A percentile compares a stretch with the other conserved stretches of the same genome.
These are phyloP conservation scores for Rhinophrynus dorsalis DNA, from an alignment of 2,797 vertebrate genomes.

Conservation along the genomic window DNA sequence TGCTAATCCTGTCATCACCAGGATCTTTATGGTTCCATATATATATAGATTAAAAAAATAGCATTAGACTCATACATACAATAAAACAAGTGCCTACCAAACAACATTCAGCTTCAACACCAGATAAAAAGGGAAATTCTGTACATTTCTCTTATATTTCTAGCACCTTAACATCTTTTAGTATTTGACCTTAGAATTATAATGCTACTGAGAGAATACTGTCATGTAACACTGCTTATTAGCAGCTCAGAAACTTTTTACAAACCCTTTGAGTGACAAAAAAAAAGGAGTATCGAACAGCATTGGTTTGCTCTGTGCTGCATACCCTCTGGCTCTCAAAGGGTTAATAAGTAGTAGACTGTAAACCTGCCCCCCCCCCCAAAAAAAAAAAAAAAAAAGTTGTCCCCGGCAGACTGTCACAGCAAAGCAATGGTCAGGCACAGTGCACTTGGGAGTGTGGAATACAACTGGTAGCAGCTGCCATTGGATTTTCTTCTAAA, in stretches of 20 bases:
- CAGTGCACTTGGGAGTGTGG: slow-evolving; percentile 9
- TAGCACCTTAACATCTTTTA: slow-evolving; percentile 65
- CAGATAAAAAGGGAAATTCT: slow-evolving; percentile 67
- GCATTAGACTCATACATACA: slow-evolving; percentile 61
- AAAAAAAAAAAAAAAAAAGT: too few species aligned
- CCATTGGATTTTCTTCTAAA: too few species aligned
- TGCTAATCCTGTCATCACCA: slow-evolving; percentile 51
- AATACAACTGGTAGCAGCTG: too few species aligned
- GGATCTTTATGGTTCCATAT: neutral
- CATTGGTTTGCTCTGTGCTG: neutral
- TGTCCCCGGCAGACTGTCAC: too few species aligned
- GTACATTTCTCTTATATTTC: slow-evolving; percentile 60
- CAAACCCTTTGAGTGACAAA: slow-evolving; percentile 56
- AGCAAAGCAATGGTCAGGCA: slow-evolving; percentile 63
- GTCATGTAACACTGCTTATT: slow-evolving; percentile 63
- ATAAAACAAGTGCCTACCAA: slow-evolving; percentile 67
- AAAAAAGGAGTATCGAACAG: slow-evolving; percentile 39
- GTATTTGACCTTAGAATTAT: slow-evolving; percentile 60
- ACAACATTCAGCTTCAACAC: slow-evolving; percentile 66
- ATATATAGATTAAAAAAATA: slow-evolving; percentile 50
- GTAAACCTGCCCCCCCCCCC: too few species aligned
- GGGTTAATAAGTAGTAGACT: too few species aligned
- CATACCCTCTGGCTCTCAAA: too few species aligned
- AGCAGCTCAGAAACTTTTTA: slow-evolving; percentile 68
- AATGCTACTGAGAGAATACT: slow-evolving; percentile 64